phyloP scores from a whole-genome alignment of 2,888 invertebrate genomes.

The Andrena minutula region DNA sequence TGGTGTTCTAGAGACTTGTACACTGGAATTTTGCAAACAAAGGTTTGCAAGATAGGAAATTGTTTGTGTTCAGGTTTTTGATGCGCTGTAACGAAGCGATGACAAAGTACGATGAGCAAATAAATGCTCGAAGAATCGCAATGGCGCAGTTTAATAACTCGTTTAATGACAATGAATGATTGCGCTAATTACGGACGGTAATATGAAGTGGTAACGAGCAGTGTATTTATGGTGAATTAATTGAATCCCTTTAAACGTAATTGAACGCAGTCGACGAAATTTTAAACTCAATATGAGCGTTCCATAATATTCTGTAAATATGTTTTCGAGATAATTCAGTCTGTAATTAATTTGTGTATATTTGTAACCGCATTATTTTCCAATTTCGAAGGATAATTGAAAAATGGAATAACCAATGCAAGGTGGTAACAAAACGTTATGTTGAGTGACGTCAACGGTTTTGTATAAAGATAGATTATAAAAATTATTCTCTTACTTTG shows the following conservation, averaged over 20 bases:
- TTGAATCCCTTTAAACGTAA: constrained; percentile 1
- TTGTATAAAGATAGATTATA: no score
- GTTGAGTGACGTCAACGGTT: no score
- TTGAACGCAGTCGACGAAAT: not conserved
- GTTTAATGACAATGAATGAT: not conserved
- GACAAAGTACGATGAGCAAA: not conserved
- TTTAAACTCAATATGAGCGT: not conserved
- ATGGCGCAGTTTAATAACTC: not conserved
- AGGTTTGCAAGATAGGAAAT: not conserved
- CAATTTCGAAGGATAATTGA: no score
- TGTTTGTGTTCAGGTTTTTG: not conserved
- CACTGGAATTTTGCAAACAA: not conserved
- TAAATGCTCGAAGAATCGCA: not conserved
- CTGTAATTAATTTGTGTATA: no score
- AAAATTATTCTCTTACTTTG: no score
- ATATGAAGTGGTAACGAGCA: not conserved
- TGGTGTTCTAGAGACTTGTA: not conserved
- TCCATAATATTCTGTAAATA: not conserved
- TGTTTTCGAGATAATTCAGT: not conserved
- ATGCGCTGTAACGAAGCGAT: not conserved
- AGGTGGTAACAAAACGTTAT: no score
- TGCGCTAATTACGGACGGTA: not conserved
- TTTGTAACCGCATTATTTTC: no score
- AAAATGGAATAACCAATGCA: no score
- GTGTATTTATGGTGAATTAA: not conserved